A percentile compares a stretch with the other conserved stretches of the same genome.
phyloP scores from a whole-genome alignment of 2,888 invertebrate species.

The Conchocele bisecta region DNA sequence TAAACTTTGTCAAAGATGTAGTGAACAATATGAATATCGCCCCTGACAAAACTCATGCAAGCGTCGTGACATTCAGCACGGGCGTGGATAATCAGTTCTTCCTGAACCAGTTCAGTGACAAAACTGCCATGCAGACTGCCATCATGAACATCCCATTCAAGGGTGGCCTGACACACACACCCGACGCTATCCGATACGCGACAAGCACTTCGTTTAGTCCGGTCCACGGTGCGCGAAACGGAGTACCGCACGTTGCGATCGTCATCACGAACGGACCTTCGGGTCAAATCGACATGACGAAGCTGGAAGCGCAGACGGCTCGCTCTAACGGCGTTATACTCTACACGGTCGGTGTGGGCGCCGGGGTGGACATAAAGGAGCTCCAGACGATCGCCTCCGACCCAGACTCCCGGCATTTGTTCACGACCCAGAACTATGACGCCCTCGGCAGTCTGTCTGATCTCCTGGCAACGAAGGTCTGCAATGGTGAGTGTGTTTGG shows the following conservation, averaged over 20 bases:
- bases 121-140: slow-evolving; percentile 58
- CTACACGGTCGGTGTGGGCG: slow-evolving; percentile 65
- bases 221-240: slow-evolving; percentile 64
- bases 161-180: slow-evolving; percentile 62
- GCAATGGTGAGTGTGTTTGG: slow-evolving; percentile 67
- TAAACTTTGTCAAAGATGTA: slow-evolving; percentile 68
- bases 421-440: slow-evolving; percentile 60
- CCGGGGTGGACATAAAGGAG: slow-evolving; percentile 61
- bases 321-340: slow-evolving; percentile 65
- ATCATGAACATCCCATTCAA: slow-evolving; percentile 63
- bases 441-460: slow-evolving; percentile 55
- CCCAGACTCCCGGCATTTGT: slow-evolving; percentile 60
- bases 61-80: slow-evolving; percentile 67
- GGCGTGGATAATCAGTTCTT: slow-evolving; percentile 69
- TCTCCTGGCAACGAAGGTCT: slow-evolving; percentile 60
- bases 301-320: slow-evolving; percentile 65
- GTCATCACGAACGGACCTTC: slow-evolving; percentile 68
- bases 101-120: slow-evolving; percentile 63
- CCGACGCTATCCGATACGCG: slow-evolving; percentile 67
- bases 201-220: slow-evolving; percentile 70
- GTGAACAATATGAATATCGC: slow-evolving; percentile 67
- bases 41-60: slow-evolving; percentile 65
- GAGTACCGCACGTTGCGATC: slow-evolving; percentile 65
- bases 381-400: slow-evolving; percentile 67
- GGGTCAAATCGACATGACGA: slow-evolving; percentile 61